Conservation (phyloP, 1,140 invertebrate species). For the Tetragnatha versicolor region DNA sequence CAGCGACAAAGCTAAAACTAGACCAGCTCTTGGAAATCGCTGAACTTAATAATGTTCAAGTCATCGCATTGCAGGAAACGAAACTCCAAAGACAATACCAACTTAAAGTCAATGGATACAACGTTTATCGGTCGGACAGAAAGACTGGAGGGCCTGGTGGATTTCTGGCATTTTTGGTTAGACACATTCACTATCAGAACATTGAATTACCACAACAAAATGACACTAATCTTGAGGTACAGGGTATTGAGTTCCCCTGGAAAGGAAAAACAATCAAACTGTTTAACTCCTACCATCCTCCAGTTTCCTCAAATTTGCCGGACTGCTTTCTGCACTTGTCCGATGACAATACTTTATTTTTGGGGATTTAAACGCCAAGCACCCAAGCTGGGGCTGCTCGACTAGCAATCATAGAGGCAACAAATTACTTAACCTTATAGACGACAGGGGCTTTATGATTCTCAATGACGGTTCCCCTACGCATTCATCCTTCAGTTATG, state of each 20-base stretch:
- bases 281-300: neutral
- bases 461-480: neutral
- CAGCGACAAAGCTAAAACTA: neutral
- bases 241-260: neutral
- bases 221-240: neutral
- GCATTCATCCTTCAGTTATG: neutral
- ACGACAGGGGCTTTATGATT: neutral
- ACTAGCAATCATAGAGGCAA: neutral
- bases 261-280: neutral
- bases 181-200: neutral
- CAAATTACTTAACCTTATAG: neutral
- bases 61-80: neutral
- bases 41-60: neutral
- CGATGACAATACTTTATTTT: neutral
- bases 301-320: neutral
- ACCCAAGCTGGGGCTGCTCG: neutral
- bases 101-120: neutral
- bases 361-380: neutral
- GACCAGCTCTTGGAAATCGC: neutral
- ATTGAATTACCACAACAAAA: neutral
- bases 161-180: neutral
- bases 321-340: neutral
- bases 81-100: neutral
- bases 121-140: neutral
- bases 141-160: neutral